Base-by-base conservation (phyloP, 2,797 vertebrate genomes). In the Lophius americanus region DNA sequence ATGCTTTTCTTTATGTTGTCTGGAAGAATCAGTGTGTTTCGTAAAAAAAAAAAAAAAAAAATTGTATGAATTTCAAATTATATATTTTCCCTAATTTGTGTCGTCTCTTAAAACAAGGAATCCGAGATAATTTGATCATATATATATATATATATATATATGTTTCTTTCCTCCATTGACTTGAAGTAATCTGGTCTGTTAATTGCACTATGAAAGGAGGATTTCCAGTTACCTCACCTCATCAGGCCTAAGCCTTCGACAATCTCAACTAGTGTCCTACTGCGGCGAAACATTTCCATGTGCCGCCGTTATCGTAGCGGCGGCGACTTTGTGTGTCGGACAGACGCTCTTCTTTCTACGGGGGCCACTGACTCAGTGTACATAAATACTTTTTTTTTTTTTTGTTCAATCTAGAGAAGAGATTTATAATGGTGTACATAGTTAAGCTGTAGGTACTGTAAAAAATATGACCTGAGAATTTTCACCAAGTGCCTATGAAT, bases 191-290 rank as follows among this genome's bases (percentile, higher is more conserved):
- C 42, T 76, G 76, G 70, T 82, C 47, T 84, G 80, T 85, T 77
- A 85, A 89, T 92, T 93, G 91, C 91, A 92, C 91, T 92, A 90
- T 89, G 59, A 90, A 82, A 82, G 38, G 79, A 87, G 82, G 77
- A 77, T 70, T 82, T 83, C 83, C 87, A 33, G 3, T 89, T 88
- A 89, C 88, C 87, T 89, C 84, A 86, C 81, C 60, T 85, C 75
- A 81, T 74, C 72, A 80, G 83, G 78, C 83, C 68, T 38, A 67
- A 72, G 80, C 79, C 68, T 83, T 72, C 52, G 88, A 92, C 91
- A 93, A 89, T 93, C 91, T 91, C 78, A 68, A 62, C 57, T 70
- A 51, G 76, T 63, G 68, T 83, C 77, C 73, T 54, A n/a, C 76
- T 75, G 84, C 71, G 78, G 71, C 70, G 73, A 46, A 58, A 68